Evolutionary conservation across 1,140 invertebrate species (phyloP), one percentile per base, ranked within the genome.

Genomic region (Drosophila truncata): DNA sequence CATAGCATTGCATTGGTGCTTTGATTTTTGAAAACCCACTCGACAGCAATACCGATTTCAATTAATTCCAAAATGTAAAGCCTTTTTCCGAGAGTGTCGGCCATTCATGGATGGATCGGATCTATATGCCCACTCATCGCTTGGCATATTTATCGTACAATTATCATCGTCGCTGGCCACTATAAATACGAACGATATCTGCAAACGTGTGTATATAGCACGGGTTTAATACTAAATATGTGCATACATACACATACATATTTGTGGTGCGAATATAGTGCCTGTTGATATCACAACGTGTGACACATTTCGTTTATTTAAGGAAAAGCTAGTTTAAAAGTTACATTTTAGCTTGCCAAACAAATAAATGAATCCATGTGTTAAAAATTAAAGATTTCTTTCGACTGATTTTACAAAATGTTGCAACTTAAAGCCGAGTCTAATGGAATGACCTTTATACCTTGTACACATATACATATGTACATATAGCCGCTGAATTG

Each of bases 141-240:
- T 63, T 13, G 60, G 25, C 27, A 27, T 62, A 55, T 64, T 54
- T 18, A 16, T 16, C 14, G 20, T 67, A 29, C 13, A 52, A 64
- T 64, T 52, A 52, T 69, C 35, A 64, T 64, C 27, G 20, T 50
- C 10, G 35, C 9, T 33, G 59, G 27, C 23, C 66, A 66, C 37
- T 66, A 70, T 37, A 37, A 37, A 44, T 67, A 70, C 39, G 31
- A 54, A 25, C 59, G 44, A 70, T 66, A 70, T 54, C 62, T 70
- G 66, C 29, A 18, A 8, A 41, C 14, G 23, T 8, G 16, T 47
- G 14, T 42, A 44, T 46, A 54, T 47, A 47, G 18, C 16, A 27
- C 16, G 23, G 6, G n/a, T 41, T 39, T 7, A 9, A 23, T 27
- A 64, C 33, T 42, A 52, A n/a, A 41, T 44, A 44, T 14, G 33